Evolutionary conservation across 64 coral and sea anemone species (phyloP).

Genomic region (Platygyra sinensis): DNA sequence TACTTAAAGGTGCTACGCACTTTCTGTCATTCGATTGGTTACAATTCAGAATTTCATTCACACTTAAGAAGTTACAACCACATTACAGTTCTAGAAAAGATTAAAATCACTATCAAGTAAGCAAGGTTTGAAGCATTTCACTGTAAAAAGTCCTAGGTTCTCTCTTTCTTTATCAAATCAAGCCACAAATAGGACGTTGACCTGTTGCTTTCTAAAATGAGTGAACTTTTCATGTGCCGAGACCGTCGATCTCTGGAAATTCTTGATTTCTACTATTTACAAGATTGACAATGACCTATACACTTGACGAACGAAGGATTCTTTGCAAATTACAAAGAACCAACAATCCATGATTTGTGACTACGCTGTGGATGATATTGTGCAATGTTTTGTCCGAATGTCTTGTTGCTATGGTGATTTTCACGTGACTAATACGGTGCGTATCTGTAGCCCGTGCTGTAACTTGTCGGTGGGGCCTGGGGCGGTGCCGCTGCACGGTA

Average conservation of each 20-base stretch:
- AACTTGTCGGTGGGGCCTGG: conserved; percentile 53
- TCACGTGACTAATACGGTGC: conserved; percentile 53
- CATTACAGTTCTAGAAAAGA: background rate
- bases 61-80: background rate
- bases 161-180: background rate
- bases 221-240: background rate
- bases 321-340: background rate
- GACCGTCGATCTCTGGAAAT: background rate
- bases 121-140: background rate
- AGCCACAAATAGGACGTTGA: background rate
- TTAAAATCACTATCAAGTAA: background rate
- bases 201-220: background rate
- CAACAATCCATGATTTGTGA: background rate
- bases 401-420: background rate
- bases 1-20: background rate
- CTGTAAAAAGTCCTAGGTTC: background rate
- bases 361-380: conserved; percentile 6
- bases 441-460: conserved; percentile 71
- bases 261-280: conserved; percentile 11
- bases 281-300: background rate
- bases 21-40: background rate
- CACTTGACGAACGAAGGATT: background rate
- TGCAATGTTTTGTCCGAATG: conserved; percentile 1
- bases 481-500: conserved; percentile 53
- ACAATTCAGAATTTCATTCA: background rate